Evolutionary conservation across 2,797 vertebrate species (phyloP), one percentile per base, ranked within the genome.

Genomic region (Gymnoscopelus microlampas): DNA sequence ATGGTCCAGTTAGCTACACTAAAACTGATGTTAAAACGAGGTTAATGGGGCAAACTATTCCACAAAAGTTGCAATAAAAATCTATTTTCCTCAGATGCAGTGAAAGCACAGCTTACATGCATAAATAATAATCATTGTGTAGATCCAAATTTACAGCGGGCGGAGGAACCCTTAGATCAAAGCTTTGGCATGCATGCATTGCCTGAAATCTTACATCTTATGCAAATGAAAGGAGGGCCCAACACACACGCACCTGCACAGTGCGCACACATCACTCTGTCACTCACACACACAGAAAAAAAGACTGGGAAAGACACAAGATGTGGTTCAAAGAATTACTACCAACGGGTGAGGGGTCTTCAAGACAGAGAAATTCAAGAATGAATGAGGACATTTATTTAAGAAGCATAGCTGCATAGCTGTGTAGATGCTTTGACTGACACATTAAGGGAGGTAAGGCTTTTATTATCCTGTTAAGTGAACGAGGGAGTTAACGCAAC

Each of bases 351-450:
- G 26, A 2, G 26, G 26, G 26, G 26, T 44, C 39, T 44, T 44
- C 39, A 62, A 68, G 66, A 53, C 53, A 60, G 51, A 29, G 14
- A 66, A 63, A 26, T 32, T 14, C 14, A 6, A 14, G 0, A 69
- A 73, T 53, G n/a, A 56, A 59, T 29, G 0, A 26, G 70, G 5
- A 39, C 32, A 29, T 58, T 85, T 71, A 58, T 54, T 77, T 63
- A 10, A 73, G 59, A 26, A 26, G 54, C 68, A 48, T n/a, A 68
- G 66, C 26, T 29, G 26, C 39, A 10, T 44, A 10, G 1, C 39
- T 44, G 39, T 44, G 84, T 60, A 14, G 60, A 66, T 49, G 71
- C 78, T 85, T 71, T 84, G 83, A 88, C 87, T 76, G 73, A 82
- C 78, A 66, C 55, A 35, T 53, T 53, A 60, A 23, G 78, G 76